Evolutionary conservation across 1,140 invertebrate genomes (phyloP).

Genomic region (Proctacanthus coquilletti): DNA sequence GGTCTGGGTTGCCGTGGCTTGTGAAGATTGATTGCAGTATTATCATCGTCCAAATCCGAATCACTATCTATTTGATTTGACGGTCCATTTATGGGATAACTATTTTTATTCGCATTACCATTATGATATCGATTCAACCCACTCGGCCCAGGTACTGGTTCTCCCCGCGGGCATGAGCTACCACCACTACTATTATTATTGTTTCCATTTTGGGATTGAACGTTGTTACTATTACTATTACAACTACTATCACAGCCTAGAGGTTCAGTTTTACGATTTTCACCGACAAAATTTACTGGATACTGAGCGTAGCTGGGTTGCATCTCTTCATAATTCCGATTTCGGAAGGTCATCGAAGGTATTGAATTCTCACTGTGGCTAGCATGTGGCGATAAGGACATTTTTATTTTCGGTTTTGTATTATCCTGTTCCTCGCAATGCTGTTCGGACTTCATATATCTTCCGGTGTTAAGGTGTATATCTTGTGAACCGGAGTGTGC

Average conservation of each 20-base stretch:
- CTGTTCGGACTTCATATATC: too few species aligned
- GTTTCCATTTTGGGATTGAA: not conserved
- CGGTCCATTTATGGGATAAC: not conserved
- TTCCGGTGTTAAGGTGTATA: too few species aligned
- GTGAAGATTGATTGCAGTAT: too few species aligned
- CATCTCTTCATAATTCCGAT: too few species aligned
- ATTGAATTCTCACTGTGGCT: too few species aligned
- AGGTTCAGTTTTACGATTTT: not conserved
- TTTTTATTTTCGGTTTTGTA: too few species aligned
- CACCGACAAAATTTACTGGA: not conserved
- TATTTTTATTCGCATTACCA: not conserved
- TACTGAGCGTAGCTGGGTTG: too few species aligned
- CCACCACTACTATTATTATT: not conserved
- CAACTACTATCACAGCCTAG: not conserved
- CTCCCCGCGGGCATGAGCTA: not conserved
- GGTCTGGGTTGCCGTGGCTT: too few species aligned
- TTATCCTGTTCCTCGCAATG: too few species aligned
- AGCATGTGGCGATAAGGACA: too few species aligned
- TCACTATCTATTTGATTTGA: not conserved
- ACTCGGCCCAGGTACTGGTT: not conserved
- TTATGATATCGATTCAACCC: not conserved
- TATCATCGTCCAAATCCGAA: not conserved
- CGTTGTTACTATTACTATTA: not conserved
- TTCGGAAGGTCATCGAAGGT: too few species aligned
- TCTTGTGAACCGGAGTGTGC: too few species aligned